phyloP scores from a whole-genome alignment of 35 echinoderm and acorn worm genomes.

The Stichopus chloronotus region DNA sequence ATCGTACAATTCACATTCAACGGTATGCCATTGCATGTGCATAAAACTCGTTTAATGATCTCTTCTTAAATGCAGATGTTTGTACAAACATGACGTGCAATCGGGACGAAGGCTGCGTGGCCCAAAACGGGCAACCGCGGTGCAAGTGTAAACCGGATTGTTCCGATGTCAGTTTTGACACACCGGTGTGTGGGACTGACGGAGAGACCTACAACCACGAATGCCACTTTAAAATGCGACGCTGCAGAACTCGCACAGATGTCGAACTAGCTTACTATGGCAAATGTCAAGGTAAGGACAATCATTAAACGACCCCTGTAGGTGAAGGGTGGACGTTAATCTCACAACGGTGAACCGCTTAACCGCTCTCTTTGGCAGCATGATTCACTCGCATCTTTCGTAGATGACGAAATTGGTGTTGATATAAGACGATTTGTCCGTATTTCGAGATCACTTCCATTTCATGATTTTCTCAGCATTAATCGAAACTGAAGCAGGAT shows the following conservation, averaged over 20 bases:
- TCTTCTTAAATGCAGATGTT: conserved; percentile 28
- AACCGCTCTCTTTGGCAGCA: no score
- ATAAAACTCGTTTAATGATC: not conserved
- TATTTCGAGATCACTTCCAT: no score
- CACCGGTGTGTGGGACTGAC: conserved; percentile 20
- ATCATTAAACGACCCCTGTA: not conserved
- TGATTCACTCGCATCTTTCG: no score
- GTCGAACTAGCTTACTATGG: conserved; percentile 27
- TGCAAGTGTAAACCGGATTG: conserved; percentile 29
- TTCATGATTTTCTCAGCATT: no score
- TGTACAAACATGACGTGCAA: conserved; percentile 2
- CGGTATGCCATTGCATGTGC: not conserved
- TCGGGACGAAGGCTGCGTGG: not conserved
- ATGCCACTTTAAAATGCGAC: conserved; percentile 16
- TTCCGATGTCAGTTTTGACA: not conserved
- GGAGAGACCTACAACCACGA: not conserved
- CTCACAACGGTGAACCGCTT: no score
- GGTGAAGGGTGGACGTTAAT: no score
- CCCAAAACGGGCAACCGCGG: not conserved
- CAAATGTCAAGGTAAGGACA: conserved; percentile 12
- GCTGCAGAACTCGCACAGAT: not conserved
- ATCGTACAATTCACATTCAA: no score
- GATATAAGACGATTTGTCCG: no score
- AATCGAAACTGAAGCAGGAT: no score
- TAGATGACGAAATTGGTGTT: no score